Evolutionary conservation across 2,888 invertebrate species (phyloP), one percentile per base, ranked within the genome.

Genomic region (Chrysolina oricalcia): DNA sequence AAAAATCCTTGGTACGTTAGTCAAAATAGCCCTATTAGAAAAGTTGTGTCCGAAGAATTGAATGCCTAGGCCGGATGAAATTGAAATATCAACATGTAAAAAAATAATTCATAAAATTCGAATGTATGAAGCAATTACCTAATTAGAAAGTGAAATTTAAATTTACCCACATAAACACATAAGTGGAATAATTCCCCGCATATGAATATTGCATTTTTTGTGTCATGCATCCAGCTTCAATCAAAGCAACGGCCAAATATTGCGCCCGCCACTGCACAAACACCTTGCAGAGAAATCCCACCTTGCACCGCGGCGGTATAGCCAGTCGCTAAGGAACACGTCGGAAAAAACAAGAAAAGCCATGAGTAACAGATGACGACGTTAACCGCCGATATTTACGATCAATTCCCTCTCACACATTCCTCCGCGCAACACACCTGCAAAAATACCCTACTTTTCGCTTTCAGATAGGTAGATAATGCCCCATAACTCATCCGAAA

Each of bases 351-450:
- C 74, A 74, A 73, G 77, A 69, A 73, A 78, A 74, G 83, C 84
- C 84, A 85, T 87, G 87, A 86, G 86, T 87, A 88, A 87, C 88
- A 88, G 88, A 88, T 87, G 88, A 88, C 88, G 88, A 87, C 87
- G 86, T 87, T 86, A 87, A 87, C 87, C 87, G 87, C 86, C 87
- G 85, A 87, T 88, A 88, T 88, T 88, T 89, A 89, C 87, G 88
- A 88, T 87, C 88, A 85, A 85, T 87, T 87, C 87, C 83, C 86
- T 83, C 82, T 82, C 86, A 85, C 84, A 86, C 84, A 77, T 83
- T 73, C 75, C 80, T 81, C 82, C 81, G 80, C 83, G 74, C 83
- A 80, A 82, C 86, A 86, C 89, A 89, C 89, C 89, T 89, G 88
- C 88, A 87, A 87, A 88, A 88, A 87, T 87, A 87, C 87, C 85